Evolutionary conservation across 2,113 vertebrate species (phyloP).

Genomic region (Pseudorhombus dupliciocellatus): DNA sequence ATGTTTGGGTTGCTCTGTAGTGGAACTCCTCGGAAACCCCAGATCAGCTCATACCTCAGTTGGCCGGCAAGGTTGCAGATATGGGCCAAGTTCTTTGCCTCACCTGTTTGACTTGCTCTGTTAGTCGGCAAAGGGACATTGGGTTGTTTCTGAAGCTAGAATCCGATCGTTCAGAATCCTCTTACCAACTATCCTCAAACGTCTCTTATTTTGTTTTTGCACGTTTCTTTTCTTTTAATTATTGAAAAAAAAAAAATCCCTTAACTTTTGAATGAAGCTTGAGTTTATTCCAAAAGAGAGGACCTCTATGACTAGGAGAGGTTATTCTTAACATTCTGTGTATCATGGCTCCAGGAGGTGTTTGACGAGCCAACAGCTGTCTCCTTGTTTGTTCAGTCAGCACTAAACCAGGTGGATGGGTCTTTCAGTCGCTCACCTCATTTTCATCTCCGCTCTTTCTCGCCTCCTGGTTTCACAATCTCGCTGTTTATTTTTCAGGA

Average conservation of each 20-base stretch:
- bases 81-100: constrained; percentile 61
- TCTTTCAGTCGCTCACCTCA: constrained; percentile 22
- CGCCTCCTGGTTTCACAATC: constrained; percentile 1
- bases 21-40: background rate
- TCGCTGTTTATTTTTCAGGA: constrained; percentile 5
- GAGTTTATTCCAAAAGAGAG: background rate
- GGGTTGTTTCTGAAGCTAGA: constrained; percentile 42
- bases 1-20: background rate
- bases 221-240: background rate
- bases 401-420: constrained; percentile 38
- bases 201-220: background rate
- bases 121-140: constrained; percentile 64
- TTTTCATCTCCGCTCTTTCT: background rate
- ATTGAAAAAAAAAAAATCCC: background rate
- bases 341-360: constrained; percentile 10
- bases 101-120: constrained; percentile 81
- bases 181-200: background rate
- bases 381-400: constrained; percentile 74
- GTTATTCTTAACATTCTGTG: constrained; percentile 1
- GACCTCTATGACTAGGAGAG: no score
- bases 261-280: background rate
- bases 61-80: constrained; percentile 10
- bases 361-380: constrained; percentile 73
- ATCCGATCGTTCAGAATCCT: constrained; percentile 25
- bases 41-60: constrained; percentile 17